phyloP scores from a whole-genome alignment of 2,888 invertebrate genomes.

The Mactromeris polynyma region DNA sequence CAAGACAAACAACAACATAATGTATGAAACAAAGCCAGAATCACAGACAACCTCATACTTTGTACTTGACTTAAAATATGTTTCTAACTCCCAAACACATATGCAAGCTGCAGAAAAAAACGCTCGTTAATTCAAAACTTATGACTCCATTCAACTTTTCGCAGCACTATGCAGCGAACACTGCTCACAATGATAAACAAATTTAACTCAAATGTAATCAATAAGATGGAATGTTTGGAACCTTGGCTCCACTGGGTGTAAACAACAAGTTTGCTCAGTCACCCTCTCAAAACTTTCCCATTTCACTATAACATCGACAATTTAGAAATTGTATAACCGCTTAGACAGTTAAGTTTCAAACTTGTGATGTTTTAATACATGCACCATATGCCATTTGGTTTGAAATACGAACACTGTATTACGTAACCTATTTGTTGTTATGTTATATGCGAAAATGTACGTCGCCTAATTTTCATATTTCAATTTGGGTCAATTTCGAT shows the following conservation, averaged over 20 bases:
- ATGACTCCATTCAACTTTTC: neutral
- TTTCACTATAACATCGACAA: too few relatives aligned
- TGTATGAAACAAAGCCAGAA: neutral
- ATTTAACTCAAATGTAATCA: conserved; percentile 18
- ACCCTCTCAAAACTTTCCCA: too few relatives aligned
- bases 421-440: too few relatives aligned
- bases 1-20: neutral
- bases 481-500: too few relatives aligned
- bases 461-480: too few relatives aligned
- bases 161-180: neutral
- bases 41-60: neutral
- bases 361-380: too few relatives aligned
- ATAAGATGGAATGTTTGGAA: neutral
- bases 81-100: neutral
- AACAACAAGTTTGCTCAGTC: neutral
- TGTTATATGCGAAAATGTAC: too few relatives aligned
- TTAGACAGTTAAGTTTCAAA: too few relatives aligned
- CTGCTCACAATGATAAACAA: neutral
- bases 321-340: too few relatives aligned
- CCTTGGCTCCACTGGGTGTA: neutral
- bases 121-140: neutral
- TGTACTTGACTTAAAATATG: neutral
- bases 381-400: too few relatives aligned
- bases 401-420: too few relatives aligned
- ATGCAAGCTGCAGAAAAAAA: neutral